A percentile compares a stretch with the other conserved stretches of the same genome.
Conservation (phyloP, 2,113 vertebrate species). For the Podarcis muralis region DNA sequence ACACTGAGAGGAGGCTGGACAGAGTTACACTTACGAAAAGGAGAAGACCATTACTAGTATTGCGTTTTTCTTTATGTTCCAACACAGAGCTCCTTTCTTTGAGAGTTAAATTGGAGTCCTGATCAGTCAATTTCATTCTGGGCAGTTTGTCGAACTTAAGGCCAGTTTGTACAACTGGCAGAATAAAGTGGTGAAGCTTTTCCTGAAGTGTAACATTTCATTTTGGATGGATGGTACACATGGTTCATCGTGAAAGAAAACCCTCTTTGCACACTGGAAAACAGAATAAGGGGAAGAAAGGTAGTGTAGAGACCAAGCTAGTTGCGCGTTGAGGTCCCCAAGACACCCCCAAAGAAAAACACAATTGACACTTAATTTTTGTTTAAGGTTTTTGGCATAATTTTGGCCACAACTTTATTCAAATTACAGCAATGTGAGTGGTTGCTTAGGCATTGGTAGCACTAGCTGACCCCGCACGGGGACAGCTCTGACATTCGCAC, state of each 20-base stretch:
- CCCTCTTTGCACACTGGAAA: not conserved
- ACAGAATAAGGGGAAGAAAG: not conserved
- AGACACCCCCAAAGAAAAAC: too few species aligned
- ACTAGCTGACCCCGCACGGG: too few species aligned
- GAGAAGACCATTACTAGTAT: conserved; percentile 22
- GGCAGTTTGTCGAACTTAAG: not conserved
- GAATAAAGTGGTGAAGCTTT: not conserved
- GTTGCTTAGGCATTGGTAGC: too few species aligned
- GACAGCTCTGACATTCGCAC: too few species aligned
- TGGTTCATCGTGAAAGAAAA: not conserved
- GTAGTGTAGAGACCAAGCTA: not conserved
- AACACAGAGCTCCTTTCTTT: not conserved
- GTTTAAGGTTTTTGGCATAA: too few species aligned
- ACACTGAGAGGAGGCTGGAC: not conserved
- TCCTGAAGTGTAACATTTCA: not conserved
- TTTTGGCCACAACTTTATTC: too few species aligned
- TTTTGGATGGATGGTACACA: not conserved
- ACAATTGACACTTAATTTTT: too few species aligned
- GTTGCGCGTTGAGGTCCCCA: too few species aligned
- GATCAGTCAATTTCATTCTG: not conserved
- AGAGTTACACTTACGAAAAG: conserved; percentile 32
- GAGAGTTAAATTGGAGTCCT: not conserved
- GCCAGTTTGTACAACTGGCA: not conserved
- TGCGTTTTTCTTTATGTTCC: conserved; percentile 22
- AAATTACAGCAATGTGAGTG: too few species aligned